Base-by-base conservation (phyloP, 2,113 vertebrate genomes). In the Ahaetulla prasina region DNA sequence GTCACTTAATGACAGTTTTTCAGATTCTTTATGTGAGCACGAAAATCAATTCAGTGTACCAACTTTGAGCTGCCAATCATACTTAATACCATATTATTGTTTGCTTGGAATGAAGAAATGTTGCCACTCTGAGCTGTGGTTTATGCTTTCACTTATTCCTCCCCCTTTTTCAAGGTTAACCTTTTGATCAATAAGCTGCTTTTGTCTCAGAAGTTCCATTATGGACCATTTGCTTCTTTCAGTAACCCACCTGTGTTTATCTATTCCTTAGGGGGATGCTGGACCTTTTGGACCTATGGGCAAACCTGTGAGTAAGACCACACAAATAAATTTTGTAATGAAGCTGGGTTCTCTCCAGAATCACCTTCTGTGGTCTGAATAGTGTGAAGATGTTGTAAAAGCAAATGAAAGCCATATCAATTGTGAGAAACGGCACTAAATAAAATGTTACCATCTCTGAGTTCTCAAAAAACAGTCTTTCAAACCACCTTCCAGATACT, bases 231-330 rank as follows among this genome's bases (percentile, higher is more conserved):
- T 39, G 1, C 18, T 85, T 49, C 12, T 47, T 74, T 39, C 45
- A 85, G 3, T n/a, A 84, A 60, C 45, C 12, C 22, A 12, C 20
- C 25, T 35, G 3, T 9, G 39, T 43, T 93, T 84, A 47, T 94
- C 86, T 94, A 3, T 25, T 63, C 97, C 95, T 16, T 96, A 99
- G 99, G 99, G 99, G 35, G 97, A 95, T 52, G 39, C 94, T 0
- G 99, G 99, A 54, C 96, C 86, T 14, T 94, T 93, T 90, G 99
- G 99, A 94, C 96, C 97, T 4, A 95, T 94, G 0, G 99, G 99
- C 43, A 98, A 96, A 89, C 95, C 94, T 91, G 99, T 99, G 95
- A 98, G 98, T 97, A 87, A 2, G 27, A 60, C 25, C 45, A 84
- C 3, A 0, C 89, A 14, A n/a, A 18, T 20, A 4, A 20, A 22